Evolutionary conservation across 2,797 vertebrate species (phyloP).

Genomic region (Meriones psammophilus): DNA sequence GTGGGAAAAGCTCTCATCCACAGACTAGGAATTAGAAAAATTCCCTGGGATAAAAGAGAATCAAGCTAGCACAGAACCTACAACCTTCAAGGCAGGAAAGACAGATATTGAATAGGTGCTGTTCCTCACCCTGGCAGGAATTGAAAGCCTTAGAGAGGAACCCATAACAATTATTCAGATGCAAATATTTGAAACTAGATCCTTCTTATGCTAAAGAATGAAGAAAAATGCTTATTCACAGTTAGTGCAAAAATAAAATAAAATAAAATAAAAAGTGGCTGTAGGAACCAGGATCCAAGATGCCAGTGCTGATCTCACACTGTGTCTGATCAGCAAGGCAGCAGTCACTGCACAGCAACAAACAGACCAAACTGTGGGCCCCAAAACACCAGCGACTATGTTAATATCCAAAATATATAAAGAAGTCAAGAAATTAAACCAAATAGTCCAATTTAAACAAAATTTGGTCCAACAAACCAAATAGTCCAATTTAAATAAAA

Average conservation of each 20-base stretch:
- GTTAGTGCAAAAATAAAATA: neutral
- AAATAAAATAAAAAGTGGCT: too few species aligned
- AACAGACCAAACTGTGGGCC: too few species aligned
- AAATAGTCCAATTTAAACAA: too few species aligned
- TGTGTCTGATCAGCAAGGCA: too few species aligned
- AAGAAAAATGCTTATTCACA: neutral
- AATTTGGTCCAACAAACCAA: too few species aligned
- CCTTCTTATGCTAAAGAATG: neutral
- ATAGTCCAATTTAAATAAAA: too few species aligned
- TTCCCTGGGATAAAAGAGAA: neutral
- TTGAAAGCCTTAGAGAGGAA: neutral
- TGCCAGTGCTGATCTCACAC: too few species aligned
- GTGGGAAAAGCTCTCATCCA: neutral
- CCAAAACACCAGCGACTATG: too few species aligned
- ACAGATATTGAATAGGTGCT: neutral
- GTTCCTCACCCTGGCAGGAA: neutral
- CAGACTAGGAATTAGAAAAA: neutral
- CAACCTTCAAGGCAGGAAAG: neutral
- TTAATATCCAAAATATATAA: too few species aligned
- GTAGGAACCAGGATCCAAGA: too few species aligned
- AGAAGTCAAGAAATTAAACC: too few species aligned
- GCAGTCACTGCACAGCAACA: too few species aligned
- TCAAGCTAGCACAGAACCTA: neutral
- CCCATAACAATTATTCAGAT: neutral
- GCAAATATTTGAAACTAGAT: neutral